Evolutionary conservation across 2,888 invertebrate genomes (phyloP), one percentile per base, ranked within the genome.

Genomic region (Desoria tigrina): DNA sequence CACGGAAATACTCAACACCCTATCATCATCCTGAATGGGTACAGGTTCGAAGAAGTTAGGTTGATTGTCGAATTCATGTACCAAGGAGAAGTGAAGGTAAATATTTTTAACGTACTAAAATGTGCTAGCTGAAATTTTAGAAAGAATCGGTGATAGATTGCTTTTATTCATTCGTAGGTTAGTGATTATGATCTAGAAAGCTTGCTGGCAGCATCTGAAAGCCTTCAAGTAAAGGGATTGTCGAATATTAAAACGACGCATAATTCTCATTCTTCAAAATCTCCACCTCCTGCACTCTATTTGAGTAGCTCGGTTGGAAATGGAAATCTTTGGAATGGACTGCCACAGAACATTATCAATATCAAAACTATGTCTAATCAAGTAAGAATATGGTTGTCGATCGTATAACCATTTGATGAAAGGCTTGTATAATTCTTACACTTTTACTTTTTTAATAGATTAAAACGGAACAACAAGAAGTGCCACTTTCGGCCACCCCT

Each of bases 21-120:
- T 11, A 74, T 82, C 21, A 81, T 83, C 27, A 80, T 83, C 51
- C 78, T 83, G 72, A 82, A 82, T 70, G 81, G 81, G 24, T 79
- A 82, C 28, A 79, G 78, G 68, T 81, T 80, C 65, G 76, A 77
- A 9, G 80, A 82, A 74, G 77, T 83, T 2, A 79, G 80, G 69
- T 78, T 80, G 58, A 80, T 83, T 39, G 78, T 83, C 26, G 81
- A 81, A 63, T 83, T 83, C 71, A 82, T 83, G 80, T 83, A 83
- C 75, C 79, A 79, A 67, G 83, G 83, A 21, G 83, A 83, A 78
- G 80, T 83, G n/a, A 81, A 81, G 77, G 82, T 78, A 63, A 54
- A n/a, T n/a, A n/a, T n/a, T n/a, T n/a, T n/a, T n/a, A n/a, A n/a
- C n/a, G n/a, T n/a, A n/a, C n/a, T n/a, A n/a, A n/a, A n/a, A n/a